phyloP scores from a whole-genome alignment of 2,797 vertebrate species.

The Fratercula arctica region DNA sequence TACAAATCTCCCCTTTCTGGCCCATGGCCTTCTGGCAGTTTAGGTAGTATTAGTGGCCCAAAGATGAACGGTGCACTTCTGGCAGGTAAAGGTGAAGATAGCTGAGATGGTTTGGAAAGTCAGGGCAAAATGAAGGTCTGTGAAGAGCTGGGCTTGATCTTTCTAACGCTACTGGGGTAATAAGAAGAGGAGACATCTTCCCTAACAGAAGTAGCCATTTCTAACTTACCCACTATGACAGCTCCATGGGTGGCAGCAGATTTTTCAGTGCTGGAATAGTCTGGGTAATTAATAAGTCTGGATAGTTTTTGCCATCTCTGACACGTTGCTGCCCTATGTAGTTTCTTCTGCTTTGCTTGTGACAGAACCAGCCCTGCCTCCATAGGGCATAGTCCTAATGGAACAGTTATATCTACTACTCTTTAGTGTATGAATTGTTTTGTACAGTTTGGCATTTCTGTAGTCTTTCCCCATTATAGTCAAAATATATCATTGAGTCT shows the following conservation, averaged over 20 bases:
- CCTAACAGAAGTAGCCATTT: not conserved
- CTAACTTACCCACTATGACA: not conserved
- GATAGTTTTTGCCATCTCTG: not conserved
- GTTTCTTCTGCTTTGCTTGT: not conserved
- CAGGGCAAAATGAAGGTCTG: not conserved
- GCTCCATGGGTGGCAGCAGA: not conserved
- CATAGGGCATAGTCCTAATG: not conserved
- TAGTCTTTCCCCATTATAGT: not conserved
- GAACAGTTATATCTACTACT: not conserved
- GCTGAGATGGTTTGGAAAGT: not conserved
- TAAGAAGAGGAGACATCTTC: not conserved
- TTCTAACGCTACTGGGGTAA: not conserved
- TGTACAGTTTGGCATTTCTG: not conserved
- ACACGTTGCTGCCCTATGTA: accelerated
- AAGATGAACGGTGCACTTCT: not conserved
- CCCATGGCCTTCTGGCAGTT: not conserved
- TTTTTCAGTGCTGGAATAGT: not conserved
- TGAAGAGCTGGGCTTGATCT: not conserved
- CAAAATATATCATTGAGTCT: not conserved
- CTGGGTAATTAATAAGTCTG: not conserved
- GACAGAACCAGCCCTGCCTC: not conserved
- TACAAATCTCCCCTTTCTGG: not conserved
- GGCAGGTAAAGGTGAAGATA: not conserved
- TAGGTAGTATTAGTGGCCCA: not conserved
- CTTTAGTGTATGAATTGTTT: not conserved